Evolutionary conservation across 2,113 vertebrate genomes (phyloP).

Genomic region (Noctilio leporinus): DNA sequence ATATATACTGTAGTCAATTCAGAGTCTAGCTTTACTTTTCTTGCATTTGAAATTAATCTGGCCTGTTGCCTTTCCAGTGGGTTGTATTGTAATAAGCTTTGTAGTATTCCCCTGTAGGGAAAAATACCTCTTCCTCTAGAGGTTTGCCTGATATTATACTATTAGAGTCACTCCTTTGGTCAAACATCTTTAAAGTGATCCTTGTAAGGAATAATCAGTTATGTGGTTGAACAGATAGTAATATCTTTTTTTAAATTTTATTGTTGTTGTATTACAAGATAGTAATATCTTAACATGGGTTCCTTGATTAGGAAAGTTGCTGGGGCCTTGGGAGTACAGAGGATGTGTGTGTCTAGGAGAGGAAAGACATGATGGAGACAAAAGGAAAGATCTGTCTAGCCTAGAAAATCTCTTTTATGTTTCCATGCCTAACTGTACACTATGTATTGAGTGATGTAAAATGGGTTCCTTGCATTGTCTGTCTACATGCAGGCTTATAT

Average conservation of each 20-base stretch:
- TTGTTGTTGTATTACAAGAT: too few relatives aligned
- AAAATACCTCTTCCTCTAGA: background rate
- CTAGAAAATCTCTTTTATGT: conserved; percentile 6
- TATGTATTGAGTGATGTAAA: background rate
- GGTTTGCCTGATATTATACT: background rate
- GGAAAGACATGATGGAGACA: background rate
- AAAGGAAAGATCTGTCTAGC: background rate
- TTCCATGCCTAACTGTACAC: background rate
- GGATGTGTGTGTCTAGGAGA: background rate
- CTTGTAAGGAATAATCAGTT: background rate
- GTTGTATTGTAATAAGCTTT: background rate
- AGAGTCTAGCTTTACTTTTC: background rate
- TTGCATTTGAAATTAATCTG: conserved; percentile 9
- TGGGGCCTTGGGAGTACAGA: background rate
- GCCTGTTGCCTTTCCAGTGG: background rate
- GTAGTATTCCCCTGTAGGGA: background rate
- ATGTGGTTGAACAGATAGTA: background rate
- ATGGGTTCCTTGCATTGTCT: background rate
- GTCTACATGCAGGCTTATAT: background rate
- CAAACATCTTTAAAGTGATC: background rate
- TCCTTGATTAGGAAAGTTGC: background rate
- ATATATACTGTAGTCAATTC: background rate
- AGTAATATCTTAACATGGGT: background rate
- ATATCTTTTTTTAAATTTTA: too few relatives aligned
- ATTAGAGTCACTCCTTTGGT: background rate